Base-by-base conservation (phyloP, 2,113 vertebrate genomes). In the Dolichallabes microphthalmus region DNA sequence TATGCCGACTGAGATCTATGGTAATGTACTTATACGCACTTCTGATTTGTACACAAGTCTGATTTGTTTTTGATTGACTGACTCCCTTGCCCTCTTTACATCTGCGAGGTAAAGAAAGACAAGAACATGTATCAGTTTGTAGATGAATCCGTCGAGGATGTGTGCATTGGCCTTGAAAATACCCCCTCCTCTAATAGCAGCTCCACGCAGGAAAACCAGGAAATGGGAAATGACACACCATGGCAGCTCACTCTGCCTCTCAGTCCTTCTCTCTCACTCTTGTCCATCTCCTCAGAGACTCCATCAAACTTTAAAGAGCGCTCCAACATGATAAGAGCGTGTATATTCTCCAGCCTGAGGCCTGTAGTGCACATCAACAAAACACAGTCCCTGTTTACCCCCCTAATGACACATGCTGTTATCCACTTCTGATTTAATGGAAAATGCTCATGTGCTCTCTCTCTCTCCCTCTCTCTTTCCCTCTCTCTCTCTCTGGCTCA, bases 281-380 rank as follows among this genome's bases (percentile, higher is more conserved):
- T 60, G 20, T 63, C 55, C 22, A 57, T 45, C 71, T 87, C 82
- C 53, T 84, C 84, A 68, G 84, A 85, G 83, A 88, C 87, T 86
- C 61, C 81, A 86, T 30, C 91, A 78, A 81, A 74, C 20, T 60
- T 82, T n/a, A 84, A 25, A 69, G 63, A 71, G 55, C 71, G 71
- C 82, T 87, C 50, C 32, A 77, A 35, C 39, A 82, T 66, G 39
- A 82, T 22, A 57, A 85, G 86, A 57, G 86, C 73, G 52, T 88
- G 88, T 88, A 87, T 87, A 85, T 80, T 85, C 86, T 91, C 86
- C 87, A 81, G 88, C 89, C 91, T 82, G 39, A 79, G 82, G 77
- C 82, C 77, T 85, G 84, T 79, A 83, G 83, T 4, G 17, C 83
- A 85, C 82, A 89, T 87, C 91, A 91, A 88, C 87, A 83, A 11